A percentile compares a stretch with the other conserved stretches of the same genome.
phyloP scores from a whole-genome alignment of 2,888 invertebrate species.

The Drosophila nr. perissopoda region DNA sequence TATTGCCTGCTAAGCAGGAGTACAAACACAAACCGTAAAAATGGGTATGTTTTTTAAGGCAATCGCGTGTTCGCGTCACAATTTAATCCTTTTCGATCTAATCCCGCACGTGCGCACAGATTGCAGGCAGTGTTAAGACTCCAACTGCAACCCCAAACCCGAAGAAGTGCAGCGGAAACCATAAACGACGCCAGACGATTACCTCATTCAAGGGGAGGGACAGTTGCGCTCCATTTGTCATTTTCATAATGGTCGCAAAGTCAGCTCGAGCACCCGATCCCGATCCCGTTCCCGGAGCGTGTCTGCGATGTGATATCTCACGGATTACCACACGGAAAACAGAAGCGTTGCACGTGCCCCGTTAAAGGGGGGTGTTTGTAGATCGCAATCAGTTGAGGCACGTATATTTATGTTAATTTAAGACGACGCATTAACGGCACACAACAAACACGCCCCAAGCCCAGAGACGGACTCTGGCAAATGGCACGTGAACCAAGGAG shows the following conservation, averaged over 20 bases:
- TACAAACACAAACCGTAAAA: slow-evolving; percentile 9
- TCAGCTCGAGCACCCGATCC: slow-evolving; percentile 33
- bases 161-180: slow-evolving; percentile 45
- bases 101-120: slow-evolving; percentile 61
- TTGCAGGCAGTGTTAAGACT: slow-evolving; percentile 18
- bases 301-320: slow-evolving; percentile 52
- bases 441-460: slow-evolving; percentile 26
- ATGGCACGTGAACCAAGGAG: slow-evolving; percentile 69
- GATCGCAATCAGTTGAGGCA: slow-evolving; percentile 58
- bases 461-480: slow-evolving; percentile 27
- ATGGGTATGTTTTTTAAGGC: neutral
- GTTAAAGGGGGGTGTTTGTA: slow-evolving; percentile 8
- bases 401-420: slow-evolving; percentile 66
- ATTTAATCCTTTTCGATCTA: slow-evolving; percentile 69
- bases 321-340: slow-evolving; percentile 58
- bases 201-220: slow-evolving; percentile 22
- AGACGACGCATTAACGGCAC: slow-evolving; percentile 54
- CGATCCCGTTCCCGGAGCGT: slow-evolving; percentile 47
- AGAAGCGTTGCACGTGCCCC: slow-evolving; percentile 51
- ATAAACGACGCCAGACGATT: slow-evolving; percentile 56
- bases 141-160: slow-evolving; percentile 2
- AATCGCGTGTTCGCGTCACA: slow-evolving; percentile 39
- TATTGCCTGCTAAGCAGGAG: neutral
- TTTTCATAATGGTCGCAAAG: slow-evolving; percentile 73
- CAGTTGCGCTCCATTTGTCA: slow-evolving; percentile 75